These are phyloP conservation scores for Poeciliopsis prolifica DNA, from an alignment of 2,113 vertebrate genomes.

Conservation along the genomic window DNA sequence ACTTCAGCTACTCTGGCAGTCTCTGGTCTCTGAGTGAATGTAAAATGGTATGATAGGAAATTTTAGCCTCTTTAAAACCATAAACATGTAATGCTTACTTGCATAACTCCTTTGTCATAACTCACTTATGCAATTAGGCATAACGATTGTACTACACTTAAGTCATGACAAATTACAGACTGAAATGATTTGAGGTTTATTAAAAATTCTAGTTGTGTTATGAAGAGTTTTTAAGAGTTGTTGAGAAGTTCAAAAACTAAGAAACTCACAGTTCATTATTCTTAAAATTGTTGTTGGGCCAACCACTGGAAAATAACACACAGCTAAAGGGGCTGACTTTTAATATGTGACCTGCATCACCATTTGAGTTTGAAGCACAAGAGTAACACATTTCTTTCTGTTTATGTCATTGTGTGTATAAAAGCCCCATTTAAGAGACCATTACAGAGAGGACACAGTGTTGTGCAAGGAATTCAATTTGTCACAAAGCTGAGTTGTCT, in stretches of 20 bases:
- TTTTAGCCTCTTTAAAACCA: no score
- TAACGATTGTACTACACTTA: no score
- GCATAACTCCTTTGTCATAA: not conserved
- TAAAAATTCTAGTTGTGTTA: not conserved
- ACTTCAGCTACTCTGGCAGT: no score
- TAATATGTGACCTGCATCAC: constrained; percentile 21
- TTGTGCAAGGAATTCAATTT: constrained; percentile 49
- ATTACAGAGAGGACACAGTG: constrained; percentile 25
- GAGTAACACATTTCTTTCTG: not conserved
- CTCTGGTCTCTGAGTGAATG: not conserved
- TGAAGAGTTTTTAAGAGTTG: not conserved
- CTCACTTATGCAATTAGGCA: no score
- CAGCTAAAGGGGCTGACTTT: not conserved
- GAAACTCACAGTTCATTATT: not conserved
- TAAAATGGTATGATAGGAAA: no score
- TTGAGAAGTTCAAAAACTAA: not conserved
- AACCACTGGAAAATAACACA: not conserved
- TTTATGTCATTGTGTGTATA: constrained; percentile 46
- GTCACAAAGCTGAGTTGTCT: not conserved
- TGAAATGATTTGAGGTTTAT: not conserved
- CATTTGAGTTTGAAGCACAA: not conserved
- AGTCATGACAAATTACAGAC: not conserved
- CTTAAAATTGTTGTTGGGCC: not conserved
- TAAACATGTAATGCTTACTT: no score
- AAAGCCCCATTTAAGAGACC: constrained; percentile 40